Conservation (phyloP, 30 jellyfish, hydroid and myxozoan genomes). For the Pelagia noctiluca region DNA sequence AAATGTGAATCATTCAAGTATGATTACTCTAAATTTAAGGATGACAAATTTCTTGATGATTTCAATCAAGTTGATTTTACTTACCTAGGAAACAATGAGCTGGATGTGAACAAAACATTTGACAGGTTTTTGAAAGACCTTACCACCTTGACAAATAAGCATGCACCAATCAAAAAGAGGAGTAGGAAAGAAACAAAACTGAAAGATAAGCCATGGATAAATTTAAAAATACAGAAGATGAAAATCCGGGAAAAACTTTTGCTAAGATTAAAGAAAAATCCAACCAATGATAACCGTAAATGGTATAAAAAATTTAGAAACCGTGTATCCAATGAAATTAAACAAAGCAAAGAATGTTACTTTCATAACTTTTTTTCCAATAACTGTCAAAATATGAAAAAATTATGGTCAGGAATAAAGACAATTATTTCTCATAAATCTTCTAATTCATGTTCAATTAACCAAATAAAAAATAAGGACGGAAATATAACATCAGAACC, state of each 20-base stretch:
- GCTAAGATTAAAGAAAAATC: conserved; percentile 18
- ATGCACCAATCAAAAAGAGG: conserved; percentile 35
- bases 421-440: conserved; percentile 34
- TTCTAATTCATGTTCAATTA: conserved; percentile 42
- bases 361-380: conserved; percentile 45
- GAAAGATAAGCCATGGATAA: conserved; percentile 44
- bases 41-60: conserved; percentile 39
- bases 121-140: conserved; percentile 4
- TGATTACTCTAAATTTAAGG: conserved; percentile 23
- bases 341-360: conserved; percentile 42
- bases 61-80: conserved; percentile 36
- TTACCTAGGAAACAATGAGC: conserved; percentile 25
- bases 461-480: conserved; percentile 57
- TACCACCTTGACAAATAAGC: conserved; percentile 1
- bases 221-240: conserved; percentile 28
- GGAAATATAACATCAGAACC: conserved; percentile 67
- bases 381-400: conserved; percentile 46
- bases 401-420: conserved; percentile 4
- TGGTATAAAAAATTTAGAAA: conserved; percentile 48
- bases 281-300: conserved; percentile 4
- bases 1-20: neutral
- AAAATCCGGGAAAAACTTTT: conserved; percentile 24
- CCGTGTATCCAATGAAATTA: conserved; percentile 40
- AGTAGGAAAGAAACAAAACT: conserved; percentile 14
- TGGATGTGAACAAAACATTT: conserved; percentile 26